These are phyloP conservation scores for Napeogenes inachia DNA, from an alignment of 2,888 invertebrate species.

Conservation along the genomic window DNA sequence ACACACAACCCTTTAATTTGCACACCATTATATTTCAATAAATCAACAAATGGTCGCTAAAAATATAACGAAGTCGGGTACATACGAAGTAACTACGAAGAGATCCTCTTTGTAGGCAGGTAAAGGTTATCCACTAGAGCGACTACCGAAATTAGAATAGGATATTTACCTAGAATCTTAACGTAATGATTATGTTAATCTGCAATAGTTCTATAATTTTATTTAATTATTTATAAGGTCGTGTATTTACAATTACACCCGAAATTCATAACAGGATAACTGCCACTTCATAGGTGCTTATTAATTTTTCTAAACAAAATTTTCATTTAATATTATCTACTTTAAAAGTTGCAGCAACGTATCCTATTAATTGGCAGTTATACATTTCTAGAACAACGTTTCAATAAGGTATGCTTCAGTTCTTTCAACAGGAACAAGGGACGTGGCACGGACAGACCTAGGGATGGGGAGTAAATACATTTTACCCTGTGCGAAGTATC, in stretches of 20 bases:
- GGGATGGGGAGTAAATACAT: constrained; percentile 52
- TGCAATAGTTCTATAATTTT: constrained; percentile 70
- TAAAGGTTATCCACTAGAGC: constrained; percentile 55
- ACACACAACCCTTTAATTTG: constrained; percentile 78
- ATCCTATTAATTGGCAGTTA: constrained; percentile 63
- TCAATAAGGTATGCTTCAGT: constrained; percentile 66
- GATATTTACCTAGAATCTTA: constrained; percentile 68
- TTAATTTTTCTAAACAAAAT: constrained; percentile 26
- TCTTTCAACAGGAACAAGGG: constrained; percentile 72
- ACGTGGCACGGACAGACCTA: constrained; percentile 59
- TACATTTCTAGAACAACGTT: constrained; percentile 59
- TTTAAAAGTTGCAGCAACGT: constrained; percentile 21
- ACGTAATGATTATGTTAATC: constrained; percentile 73
- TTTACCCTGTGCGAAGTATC: constrained; percentile 73
- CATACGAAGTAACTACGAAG: constrained; percentile 54
- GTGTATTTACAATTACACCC: constrained; percentile 70
- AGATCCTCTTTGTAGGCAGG: constrained; percentile 48
- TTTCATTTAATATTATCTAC: constrained; percentile 23
- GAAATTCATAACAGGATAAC: constrained; percentile 58
- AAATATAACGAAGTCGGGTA: constrained; percentile 43
- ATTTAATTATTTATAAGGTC: constrained; percentile 69
- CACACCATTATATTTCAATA: constrained; percentile 68
- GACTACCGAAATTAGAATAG: constrained; percentile 70
- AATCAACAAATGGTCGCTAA: constrained; percentile 53
- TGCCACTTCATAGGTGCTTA: constrained; percentile 54